These are phyloP conservation scores for Cephus pygmeus DNA, from an alignment of 2,888 invertebrate genomes.

Conservation along the genomic window DNA sequence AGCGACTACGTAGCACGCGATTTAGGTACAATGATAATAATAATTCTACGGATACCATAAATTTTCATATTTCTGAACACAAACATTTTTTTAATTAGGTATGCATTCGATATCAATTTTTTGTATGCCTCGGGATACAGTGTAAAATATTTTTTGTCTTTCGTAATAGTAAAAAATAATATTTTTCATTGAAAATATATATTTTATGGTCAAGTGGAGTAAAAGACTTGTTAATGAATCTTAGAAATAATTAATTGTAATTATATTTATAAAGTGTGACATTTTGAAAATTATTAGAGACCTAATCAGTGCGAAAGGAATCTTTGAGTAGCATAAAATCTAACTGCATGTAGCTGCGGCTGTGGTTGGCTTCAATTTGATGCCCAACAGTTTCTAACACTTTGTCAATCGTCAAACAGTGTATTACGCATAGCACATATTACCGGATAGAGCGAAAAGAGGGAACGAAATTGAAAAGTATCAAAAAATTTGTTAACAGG, in stretches of 20 bases:
- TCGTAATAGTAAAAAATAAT: neutral
- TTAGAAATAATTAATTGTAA: neutral
- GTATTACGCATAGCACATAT: neutral
- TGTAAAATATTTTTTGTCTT: no score
- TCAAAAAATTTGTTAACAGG: neutral
- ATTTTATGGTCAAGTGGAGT: neutral
- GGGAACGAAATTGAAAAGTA: neutral
- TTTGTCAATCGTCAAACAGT: no score
- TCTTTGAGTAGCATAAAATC: neutral
- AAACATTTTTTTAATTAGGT: no score
- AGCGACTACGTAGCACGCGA: neutral
- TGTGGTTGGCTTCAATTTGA: no score
- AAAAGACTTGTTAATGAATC: neutral
- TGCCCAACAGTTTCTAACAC: no score
- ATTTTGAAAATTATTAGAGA: neutral
- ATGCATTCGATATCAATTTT: no score
- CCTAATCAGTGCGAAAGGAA: neutral
- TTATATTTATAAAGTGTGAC: neutral
- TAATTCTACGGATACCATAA: no score
- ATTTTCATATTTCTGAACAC: no score
- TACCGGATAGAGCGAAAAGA: neutral
- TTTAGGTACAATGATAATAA: neutral
- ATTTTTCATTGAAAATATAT: neutral
- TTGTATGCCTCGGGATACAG: no score
- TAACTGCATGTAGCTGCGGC: no score